phyloP scores from a whole-genome alignment of 2,888 invertebrate species.

The Epicampocera succincta region DNA sequence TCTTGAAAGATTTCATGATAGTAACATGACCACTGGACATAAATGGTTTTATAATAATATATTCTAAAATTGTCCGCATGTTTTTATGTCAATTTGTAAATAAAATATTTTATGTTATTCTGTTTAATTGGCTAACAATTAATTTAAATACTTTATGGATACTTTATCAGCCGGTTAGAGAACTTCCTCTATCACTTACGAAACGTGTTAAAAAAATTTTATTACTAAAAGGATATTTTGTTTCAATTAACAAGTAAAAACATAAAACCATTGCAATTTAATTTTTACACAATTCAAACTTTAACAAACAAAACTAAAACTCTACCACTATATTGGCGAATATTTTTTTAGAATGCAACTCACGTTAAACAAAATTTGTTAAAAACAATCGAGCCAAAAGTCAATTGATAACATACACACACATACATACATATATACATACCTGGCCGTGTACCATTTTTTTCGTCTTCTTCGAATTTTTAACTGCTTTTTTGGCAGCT shows the following conservation, averaged over 20 bases:
- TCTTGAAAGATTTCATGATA: too few species aligned
- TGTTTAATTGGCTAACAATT: constrained; percentile 57
- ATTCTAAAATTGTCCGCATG: too few species aligned
- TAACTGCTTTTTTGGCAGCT: constrained; percentile 16
- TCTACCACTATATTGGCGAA: constrained; percentile 23
- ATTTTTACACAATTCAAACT: constrained; percentile 42
- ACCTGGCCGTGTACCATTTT: too few species aligned
- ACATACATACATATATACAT: too few species aligned
- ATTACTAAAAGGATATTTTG: constrained; percentile 59
- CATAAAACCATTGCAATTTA: constrained; percentile 58
- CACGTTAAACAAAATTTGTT: constrained; percentile 63
- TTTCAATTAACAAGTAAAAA: constrained; percentile 27
- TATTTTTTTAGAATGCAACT: constrained; percentile 45
- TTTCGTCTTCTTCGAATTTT: constrained; percentile 23
- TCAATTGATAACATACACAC: constrained; percentile 58
- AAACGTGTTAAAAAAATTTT: constrained; percentile 42
- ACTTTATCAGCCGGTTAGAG: constrained; percentile 32
- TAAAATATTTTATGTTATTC: constrained; percentile 40
- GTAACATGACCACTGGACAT: too few species aligned
- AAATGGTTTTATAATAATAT: too few species aligned
- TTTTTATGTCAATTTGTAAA: too few species aligned
- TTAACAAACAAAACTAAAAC: constrained; percentile 6
- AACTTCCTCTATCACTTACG: constrained; percentile 41
- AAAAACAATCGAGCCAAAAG: constrained; percentile 62
- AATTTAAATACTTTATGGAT: constrained; percentile 56